Evolutionary conservation across 1,140 invertebrate genomes (phyloP).

Genomic region (Triops cancriformis): DNA sequence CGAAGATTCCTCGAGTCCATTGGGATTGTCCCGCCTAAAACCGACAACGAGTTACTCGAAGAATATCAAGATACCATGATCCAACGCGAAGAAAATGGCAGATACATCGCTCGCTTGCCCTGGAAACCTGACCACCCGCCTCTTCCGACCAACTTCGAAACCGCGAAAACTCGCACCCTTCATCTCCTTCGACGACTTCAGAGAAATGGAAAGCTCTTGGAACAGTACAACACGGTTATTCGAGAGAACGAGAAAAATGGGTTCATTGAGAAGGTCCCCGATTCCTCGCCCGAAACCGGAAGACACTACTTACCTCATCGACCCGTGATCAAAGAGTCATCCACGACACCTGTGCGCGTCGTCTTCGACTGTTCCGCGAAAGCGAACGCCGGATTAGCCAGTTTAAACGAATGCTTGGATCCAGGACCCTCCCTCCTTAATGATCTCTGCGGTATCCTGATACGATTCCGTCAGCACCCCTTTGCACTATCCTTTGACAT

Average conservation of each 20-base stretch:
- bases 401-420: too few relatives aligned
- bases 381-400: too few relatives aligned
- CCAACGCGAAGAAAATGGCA: not conserved
- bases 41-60: not conserved
- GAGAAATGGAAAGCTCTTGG: not conserved
- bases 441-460: too few relatives aligned
- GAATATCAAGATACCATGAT: not conserved
- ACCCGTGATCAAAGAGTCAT: not conserved
- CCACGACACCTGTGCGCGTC: not conserved
- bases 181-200: not conserved
- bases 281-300: not conserved
- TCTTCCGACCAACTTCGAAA: constrained; percentile 18
- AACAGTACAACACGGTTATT: constrained; percentile 15
- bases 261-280: not conserved
- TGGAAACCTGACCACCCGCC: constrained; percentile 17
- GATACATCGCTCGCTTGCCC: not conserved
- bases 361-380: too few relatives aligned
- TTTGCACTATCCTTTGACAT: too few relatives aligned
- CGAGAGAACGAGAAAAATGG: not conserved
- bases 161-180: not conserved
- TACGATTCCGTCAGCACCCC: too few relatives aligned
- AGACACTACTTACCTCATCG: not conserved
- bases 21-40: not conserved
- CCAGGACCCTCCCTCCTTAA: too few relatives aligned
- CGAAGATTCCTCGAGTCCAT: not conserved